Evolutionary conservation across 2,797 vertebrate species (phyloP).

Genomic region (Poecile montanus): DNA sequence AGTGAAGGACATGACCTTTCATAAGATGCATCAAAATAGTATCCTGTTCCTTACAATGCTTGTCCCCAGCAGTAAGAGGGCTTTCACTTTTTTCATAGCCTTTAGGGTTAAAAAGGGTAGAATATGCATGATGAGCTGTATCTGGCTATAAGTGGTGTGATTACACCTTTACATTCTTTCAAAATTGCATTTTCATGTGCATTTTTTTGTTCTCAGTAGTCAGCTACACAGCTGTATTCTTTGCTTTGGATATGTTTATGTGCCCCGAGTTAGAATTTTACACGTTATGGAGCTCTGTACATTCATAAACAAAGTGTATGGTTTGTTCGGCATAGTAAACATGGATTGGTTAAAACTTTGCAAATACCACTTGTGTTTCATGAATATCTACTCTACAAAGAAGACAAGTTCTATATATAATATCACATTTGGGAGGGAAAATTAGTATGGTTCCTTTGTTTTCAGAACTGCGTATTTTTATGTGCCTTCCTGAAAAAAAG

Average conservation of each 20-base stretch:
- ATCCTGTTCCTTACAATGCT: not conserved
- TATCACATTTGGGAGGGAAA: not conserved
- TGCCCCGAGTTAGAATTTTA: not conserved
- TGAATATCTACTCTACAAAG: not conserved
- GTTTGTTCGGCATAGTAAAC: not conserved
- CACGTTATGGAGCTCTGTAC: fast-evolving
- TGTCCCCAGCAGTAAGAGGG: not conserved
- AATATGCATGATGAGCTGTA: not conserved
- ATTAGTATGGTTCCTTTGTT: not conserved
- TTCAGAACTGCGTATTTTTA: not conserved
- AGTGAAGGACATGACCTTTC: not conserved
- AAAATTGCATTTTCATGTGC: not conserved
- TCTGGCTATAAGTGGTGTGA: not conserved
- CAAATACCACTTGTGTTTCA: not conserved
- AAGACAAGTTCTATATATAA: not conserved
- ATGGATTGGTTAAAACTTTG: not conserved
- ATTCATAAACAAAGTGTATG: not conserved
- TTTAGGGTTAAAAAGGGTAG: not conserved
- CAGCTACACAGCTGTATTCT: not conserved
- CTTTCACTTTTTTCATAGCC: not conserved
- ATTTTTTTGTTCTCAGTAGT: not conserved
- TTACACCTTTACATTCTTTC: not conserved
- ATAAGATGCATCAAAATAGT: not conserved
- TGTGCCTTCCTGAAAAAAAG: not conserved
- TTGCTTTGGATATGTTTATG: not conserved